A percentile compares a stretch with the other conserved stretches of the same genome.
phyloP scores from a whole-genome alignment of 2,888 invertebrate species.

The Arrhopalites spinosus region DNA sequence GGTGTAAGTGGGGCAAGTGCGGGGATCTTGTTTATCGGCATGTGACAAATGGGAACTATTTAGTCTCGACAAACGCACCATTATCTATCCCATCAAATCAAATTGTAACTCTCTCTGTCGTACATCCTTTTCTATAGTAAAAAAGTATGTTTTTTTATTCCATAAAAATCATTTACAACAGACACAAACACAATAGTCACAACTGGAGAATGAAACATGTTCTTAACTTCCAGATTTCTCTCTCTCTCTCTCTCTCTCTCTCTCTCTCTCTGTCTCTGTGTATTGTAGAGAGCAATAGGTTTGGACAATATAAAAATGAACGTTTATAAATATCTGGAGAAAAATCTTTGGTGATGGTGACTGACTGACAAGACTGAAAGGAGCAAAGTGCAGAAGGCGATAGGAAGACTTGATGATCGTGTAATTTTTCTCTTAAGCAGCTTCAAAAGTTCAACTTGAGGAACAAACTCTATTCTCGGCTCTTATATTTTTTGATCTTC shows the following conservation, averaged over 20 bases:
- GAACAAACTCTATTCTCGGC: neutral
- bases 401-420: constrained; percentile 29
- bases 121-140: neutral
- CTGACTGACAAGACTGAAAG: constrained; percentile 17
- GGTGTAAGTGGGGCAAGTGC: constrained; percentile 18
- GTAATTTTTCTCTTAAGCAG: constrained; percentile 32
- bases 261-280: too few species aligned
- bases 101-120: neutral
- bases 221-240: neutral
- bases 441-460: neutral
- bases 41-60: constrained; percentile 55
- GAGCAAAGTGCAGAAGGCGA: constrained; percentile 27
- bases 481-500: constrained; percentile 20
- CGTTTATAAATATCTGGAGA: neutral
- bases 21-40: constrained; percentile 41
- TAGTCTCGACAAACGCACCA: constrained; percentile 53
- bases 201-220: too few species aligned
- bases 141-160: neutral
- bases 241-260: neutral
- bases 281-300: neutral
- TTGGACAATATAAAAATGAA: neutral
- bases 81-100: constrained; percentile 35
- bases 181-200: neutral
- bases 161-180: neutral
- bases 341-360: constrained; percentile 5